These are phyloP conservation scores for Platichthys flesus DNA, from an alignment of 2,113 vertebrate genomes.

Conservation along the genomic window DNA sequence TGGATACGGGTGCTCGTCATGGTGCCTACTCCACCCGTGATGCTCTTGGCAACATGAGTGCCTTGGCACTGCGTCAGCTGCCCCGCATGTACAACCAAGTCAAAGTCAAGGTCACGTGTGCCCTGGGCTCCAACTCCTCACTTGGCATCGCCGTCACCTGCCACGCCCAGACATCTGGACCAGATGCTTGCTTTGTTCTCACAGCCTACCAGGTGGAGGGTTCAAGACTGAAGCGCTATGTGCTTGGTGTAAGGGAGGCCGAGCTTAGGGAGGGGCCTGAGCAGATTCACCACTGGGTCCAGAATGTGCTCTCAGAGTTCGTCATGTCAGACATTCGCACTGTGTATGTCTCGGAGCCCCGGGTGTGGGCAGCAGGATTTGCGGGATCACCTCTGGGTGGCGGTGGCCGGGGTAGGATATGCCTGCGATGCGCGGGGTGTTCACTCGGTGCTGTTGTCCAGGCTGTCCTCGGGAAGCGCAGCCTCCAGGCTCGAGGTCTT, in stretches of 20 bases:
- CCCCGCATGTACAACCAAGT: slow-evolving; percentile 99
- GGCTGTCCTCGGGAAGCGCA: slow-evolving; percentile 93
- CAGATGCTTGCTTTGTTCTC: slow-evolving; percentile 93
- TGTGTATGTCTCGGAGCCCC: slow-evolving; percentile 93
- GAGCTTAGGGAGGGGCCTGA: slow-evolving; percentile 92
- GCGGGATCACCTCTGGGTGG: slow-evolving; percentile 84
- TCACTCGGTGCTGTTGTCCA: slow-evolving; percentile 94
- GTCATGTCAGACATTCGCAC: slow-evolving; percentile 98
- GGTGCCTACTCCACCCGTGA: slow-evolving; percentile 95
- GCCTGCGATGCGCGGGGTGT: slow-evolving; percentile 93
- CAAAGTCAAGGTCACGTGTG: slow-evolving; percentile 98
- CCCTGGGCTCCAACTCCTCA: slow-evolving; percentile 94
- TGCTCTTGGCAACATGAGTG: slow-evolving; percentile 94
- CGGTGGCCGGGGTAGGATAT: slow-evolving; percentile 90
- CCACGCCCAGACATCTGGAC: slow-evolving; percentile 92
- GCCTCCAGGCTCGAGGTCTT: slow-evolving; percentile 95
- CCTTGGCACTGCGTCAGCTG: slow-evolving; percentile 93
- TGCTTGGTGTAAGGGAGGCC: slow-evolving; percentile 91
- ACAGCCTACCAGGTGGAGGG: slow-evolving; percentile 96
- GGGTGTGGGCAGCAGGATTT: slow-evolving; percentile 83
- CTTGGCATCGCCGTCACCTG: slow-evolving; percentile 96
- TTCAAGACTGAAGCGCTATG: slow-evolving; percentile 92
- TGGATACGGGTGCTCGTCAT: slow-evolving; percentile 95
- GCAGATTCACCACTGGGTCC: slow-evolving; percentile 96
- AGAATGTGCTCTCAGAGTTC: slow-evolving; percentile 98